Conservation (phyloP, 2,888 invertebrate species). For the Sceliomorpha sp. region DNA sequence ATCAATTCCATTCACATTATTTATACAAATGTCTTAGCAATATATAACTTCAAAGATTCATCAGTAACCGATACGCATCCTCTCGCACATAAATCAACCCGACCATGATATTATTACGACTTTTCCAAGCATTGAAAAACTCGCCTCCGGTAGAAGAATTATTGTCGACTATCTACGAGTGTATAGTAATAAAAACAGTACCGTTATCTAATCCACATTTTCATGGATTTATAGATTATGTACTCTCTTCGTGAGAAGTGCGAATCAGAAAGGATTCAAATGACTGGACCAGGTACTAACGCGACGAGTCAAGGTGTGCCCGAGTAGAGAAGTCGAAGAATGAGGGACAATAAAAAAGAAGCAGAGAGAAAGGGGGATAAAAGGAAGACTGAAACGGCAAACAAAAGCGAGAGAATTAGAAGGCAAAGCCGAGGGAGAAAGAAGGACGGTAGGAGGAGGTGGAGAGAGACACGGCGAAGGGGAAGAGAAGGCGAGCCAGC, state of each 20-base stretch:
- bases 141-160: too few relatives aligned
- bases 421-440: conserved; percentile 49
- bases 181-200: background rate
- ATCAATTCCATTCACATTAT: too few relatives aligned
- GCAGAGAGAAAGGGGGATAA: conserved; percentile 52
- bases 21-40: too few relatives aligned
- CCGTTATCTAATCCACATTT: background rate
- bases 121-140: background rate
- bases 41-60: too few relatives aligned
- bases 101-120: too few relatives aligned
- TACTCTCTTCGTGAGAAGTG: conserved; percentile 50
- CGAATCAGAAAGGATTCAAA: conserved; percentile 58
- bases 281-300: conserved; percentile 66
- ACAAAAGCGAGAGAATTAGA: conserved; percentile 56
- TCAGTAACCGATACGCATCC: too few relatives aligned
- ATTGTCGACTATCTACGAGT: background rate
- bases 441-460: conserved; percentile 47
- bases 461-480: conserved; percentile 54
- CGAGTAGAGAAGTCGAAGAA: conserved; percentile 54
- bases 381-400: conserved; percentile 56
- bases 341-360: conserved; percentile 54
- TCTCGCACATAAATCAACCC: too few relatives aligned
- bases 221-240: conserved; percentile 4
- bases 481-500: conserved; percentile 77
- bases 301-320: conserved; percentile 72